These are phyloP conservation scores for Tiliqua scincoides DNA, from an alignment of 2,113 vertebrate species.

Conservation along the genomic window DNA sequence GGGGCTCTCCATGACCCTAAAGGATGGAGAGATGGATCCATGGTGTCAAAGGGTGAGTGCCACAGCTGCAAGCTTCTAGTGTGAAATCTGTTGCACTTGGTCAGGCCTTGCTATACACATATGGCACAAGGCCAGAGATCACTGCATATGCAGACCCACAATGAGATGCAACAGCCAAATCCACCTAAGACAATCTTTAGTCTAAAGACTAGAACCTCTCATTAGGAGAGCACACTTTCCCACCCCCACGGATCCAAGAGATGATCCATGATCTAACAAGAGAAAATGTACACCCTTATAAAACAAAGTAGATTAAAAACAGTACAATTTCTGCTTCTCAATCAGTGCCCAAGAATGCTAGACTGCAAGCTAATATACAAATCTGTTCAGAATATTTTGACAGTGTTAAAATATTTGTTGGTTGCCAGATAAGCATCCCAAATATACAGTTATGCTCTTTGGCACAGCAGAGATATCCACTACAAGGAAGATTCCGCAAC, in stretches of 20 bases:
- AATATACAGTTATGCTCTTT: background rate
- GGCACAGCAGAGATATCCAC: background rate
- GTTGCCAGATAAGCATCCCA: background rate
- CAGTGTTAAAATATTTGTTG: background rate
- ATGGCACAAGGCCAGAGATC: fast-evolving
- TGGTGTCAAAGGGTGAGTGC: background rate
- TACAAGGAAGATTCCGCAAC: background rate
- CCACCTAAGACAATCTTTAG: background rate
- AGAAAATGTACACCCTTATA: background rate
- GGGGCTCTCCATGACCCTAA: slow-evolving; percentile 78
- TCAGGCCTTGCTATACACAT: fast-evolving
- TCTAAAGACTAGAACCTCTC: background rate
- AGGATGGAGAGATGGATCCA: background rate
- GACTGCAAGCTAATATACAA: background rate
- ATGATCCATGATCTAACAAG: background rate
- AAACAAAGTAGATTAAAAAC: too few relatives aligned
- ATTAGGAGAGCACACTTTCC: background rate
- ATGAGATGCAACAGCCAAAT: background rate
- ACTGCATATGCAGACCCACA: background rate
- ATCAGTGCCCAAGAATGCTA: background rate
- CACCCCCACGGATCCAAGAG: background rate
- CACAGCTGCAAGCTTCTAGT: background rate
- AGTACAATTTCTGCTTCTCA: background rate
- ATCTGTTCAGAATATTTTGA: background rate
- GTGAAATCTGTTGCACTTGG: background rate